phyloP scores from a whole-genome alignment of 2,888 invertebrate genomes.

The Calliscelio sp. region DNA sequence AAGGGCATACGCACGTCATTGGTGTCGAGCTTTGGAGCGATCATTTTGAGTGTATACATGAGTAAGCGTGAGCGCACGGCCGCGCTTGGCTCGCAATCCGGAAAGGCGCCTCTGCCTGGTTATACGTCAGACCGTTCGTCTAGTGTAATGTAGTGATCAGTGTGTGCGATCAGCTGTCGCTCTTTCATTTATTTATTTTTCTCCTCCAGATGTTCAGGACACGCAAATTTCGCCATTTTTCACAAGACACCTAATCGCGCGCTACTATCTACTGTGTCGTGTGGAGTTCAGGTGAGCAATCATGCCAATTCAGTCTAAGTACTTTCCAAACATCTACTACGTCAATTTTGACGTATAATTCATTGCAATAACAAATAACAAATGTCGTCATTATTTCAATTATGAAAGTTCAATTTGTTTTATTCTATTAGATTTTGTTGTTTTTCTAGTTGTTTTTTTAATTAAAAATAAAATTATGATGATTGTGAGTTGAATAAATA shows the following conservation, averaged over 20 bases:
- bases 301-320: too few relatives aligned
- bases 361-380: too few relatives aligned
- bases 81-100: background rate
- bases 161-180: constrained; percentile 56
- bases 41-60: constrained; percentile 19
- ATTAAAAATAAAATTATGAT: background rate
- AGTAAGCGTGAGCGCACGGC: background rate
- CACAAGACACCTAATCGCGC: constrained; percentile 32
- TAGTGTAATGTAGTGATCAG: constrained; percentile 63
- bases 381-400: too few relatives aligned
- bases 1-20: constrained; percentile 14
- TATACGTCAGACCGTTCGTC: constrained; percentile 26
- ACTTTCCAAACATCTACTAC: too few relatives aligned
- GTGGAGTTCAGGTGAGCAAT: too few relatives aligned
- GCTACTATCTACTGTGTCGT: too few relatives aligned
- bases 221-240: constrained; percentile 38
- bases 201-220: constrained; percentile 62
- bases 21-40: background rate
- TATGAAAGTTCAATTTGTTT: too few relatives aligned
- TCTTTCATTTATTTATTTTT: constrained; percentile 65
- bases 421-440: too few relatives aligned
- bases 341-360: too few relatives aligned
- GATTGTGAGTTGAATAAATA: background rate
- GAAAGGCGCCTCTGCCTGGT: background rate
- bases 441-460: too few relatives aligned